phyloP scores from a whole-genome alignment of 2,888 invertebrate genomes.

The Sinotaia quadrata region DNA sequence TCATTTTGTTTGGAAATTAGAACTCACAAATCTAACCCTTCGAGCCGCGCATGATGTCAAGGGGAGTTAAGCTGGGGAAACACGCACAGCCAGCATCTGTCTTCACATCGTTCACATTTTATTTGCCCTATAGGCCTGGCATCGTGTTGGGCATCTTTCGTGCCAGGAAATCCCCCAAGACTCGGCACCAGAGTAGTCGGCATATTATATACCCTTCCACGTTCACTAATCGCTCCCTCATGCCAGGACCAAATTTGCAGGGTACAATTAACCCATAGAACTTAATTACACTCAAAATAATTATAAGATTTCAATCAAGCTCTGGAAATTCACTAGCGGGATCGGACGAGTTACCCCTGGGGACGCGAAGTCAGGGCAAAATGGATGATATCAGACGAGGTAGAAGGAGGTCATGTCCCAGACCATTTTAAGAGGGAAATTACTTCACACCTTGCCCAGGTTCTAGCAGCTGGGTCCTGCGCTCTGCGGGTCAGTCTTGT shows the following conservation, averaged over 20 bases:
- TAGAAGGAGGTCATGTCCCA: slow-evolving; percentile 16
- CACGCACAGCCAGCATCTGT: slow-evolving; percentile 25
- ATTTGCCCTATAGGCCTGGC: neutral
- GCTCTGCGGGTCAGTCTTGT: neutral
- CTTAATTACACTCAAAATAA: slow-evolving; percentile 46
- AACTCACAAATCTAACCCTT: no score
- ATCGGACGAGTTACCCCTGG: neutral
- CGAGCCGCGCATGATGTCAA: no score
- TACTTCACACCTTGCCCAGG: slow-evolving; percentile 49
- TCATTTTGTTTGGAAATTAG: no score
- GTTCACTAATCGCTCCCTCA: slow-evolving; percentile 29
- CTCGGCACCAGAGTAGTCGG: slow-evolving; percentile 1
- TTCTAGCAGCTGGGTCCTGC: slow-evolving; percentile 46
- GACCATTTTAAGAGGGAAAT: slow-evolving; percentile 41
- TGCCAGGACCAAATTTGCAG: slow-evolving; percentile 27
- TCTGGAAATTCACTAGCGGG: neutral
- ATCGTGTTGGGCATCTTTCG: neutral
- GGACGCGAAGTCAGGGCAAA: slow-evolving; percentile 6
- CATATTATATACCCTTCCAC: neutral
- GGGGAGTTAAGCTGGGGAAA: neutral
- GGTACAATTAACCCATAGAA: slow-evolving; percentile 46
- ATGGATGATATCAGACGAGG: slow-evolving; percentile 31
- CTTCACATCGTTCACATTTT: neutral
- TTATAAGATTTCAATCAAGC: slow-evolving; percentile 46
- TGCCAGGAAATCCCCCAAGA: neutral